Percentiles rank a stretch among this genome's conserved stretches.
phyloP scores from a whole-genome alignment of 2,797 vertebrate species.

The Tauraco hartlaubi region DNA sequence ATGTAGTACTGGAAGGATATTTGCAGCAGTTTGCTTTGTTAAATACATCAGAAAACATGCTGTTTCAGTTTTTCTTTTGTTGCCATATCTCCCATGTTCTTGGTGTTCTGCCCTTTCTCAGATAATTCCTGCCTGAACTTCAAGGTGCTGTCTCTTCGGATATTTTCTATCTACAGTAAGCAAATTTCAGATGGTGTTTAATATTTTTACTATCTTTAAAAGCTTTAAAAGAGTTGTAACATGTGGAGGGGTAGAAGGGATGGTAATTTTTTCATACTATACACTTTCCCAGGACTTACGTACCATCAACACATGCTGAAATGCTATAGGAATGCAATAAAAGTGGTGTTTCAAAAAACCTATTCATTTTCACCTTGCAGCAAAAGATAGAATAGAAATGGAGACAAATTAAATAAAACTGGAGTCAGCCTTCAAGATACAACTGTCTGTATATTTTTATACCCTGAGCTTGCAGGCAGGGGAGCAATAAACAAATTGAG shows the following conservation, averaged over 20 bases:
- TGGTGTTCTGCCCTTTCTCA: neutral
- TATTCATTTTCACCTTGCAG: neutral
- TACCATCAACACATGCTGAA: neutral
- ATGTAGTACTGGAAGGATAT: neutral
- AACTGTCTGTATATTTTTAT: neutral
- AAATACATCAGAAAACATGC: constrained; percentile 1
- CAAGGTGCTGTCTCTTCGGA: neutral
- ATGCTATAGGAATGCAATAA: neutral
- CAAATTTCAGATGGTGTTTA: neutral
- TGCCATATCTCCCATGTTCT: neutral
- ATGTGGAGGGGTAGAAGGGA: neutral
- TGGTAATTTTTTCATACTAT: neutral
- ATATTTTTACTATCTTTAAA: neutral
- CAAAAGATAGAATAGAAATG: neutral
- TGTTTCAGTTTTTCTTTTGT: neutral
- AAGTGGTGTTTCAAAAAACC: neutral
- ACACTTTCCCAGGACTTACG: neutral
- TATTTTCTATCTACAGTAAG: neutral
- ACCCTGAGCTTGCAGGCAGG: neutral
- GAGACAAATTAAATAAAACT: neutral
- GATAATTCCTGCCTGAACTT: neutral
- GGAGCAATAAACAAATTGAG: neutral
- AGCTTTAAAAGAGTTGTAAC: neutral
- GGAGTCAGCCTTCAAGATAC: neutral
- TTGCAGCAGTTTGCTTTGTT: neutral